Base-by-base conservation (phyloP, 2,888 invertebrate genomes). In the Isotomurus palustris region DNA sequence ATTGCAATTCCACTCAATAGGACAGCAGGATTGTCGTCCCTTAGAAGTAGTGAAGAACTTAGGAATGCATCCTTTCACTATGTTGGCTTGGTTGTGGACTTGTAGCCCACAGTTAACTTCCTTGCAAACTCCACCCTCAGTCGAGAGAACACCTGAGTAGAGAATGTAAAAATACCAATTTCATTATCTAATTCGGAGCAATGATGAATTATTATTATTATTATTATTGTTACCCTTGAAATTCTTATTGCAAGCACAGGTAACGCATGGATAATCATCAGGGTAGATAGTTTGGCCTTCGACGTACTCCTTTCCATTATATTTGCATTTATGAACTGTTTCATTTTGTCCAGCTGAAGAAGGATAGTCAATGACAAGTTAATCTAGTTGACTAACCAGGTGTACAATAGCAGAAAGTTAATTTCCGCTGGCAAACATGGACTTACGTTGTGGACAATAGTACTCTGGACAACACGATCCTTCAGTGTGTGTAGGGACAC, bases 81-180 rank as follows among this genome's bases (percentile, higher is more conserved):
- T 50, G 41, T 65, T 57, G 2, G 44, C n/a, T 29, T 65, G 65
- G 48, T 63, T 52, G 53, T 62, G 55, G 36, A 67, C 57, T 2
- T 56, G 48, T n/a, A 67, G 50, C 8, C 65, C 67, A 36, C 67
- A 67, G 41, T 65, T 65, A 14, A 67, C 58, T 52, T 67, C 65
- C 19, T 58, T 58, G 50, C 67, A 67, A 21, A 62, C 55, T 8
- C 64, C 64, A 19, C 53, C 56, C 12, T 58, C 58, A 2, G 64
- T 67, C 28, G 58, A 60, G 12, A 62, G 49, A 25, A 27, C 41
- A 3, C 59, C 61, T 61, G 29, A 28, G 21, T 43, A 25, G 25
- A 41, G 32, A 27, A 4, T 52, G 28, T 21, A 2, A 24, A n/a
- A 35, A 27, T 25, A 25, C 52, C 5, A 10, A 22, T 29, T 29